Conservation (phyloP, 2,113 vertebrate species). For the Anguilla rostrata region DNA sequence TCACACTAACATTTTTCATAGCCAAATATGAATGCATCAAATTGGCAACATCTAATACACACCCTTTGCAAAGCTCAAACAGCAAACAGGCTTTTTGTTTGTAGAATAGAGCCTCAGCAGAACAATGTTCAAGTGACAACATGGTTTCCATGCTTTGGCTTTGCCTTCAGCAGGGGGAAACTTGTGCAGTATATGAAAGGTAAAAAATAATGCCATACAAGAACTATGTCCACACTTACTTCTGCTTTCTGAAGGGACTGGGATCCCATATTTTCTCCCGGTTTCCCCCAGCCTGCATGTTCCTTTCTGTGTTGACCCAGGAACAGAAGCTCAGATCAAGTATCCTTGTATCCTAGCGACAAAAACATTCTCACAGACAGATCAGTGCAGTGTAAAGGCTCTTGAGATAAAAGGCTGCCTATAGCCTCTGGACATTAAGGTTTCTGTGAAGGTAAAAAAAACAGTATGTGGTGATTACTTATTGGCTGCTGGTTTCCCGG, state of each 20-base stretch:
- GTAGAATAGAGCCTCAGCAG: neutral
- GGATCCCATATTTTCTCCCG: slow-evolving; percentile 41
- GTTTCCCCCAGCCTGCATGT: slow-evolving; percentile 40
- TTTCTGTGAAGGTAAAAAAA: neutral
- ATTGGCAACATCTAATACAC: neutral
- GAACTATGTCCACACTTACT: slow-evolving; percentile 12
- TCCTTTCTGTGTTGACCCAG: slow-evolving; percentile 9
- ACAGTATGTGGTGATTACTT: neutral
- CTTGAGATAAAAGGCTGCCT: neutral
- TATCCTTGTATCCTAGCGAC: slow-evolving; percentile 58
- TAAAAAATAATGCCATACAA: neutral
- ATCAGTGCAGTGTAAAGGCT: neutral
- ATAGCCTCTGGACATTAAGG: neutral
- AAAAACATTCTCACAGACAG: slow-evolving; percentile 29
- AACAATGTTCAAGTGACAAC: neutral
- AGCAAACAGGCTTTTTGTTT: neutral
- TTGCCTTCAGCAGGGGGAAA: neutral
- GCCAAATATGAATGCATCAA: neutral
- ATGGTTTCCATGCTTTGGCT: neutral
- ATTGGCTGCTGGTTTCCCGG: neutral
- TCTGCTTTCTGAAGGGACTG: slow-evolving; percentile 42
- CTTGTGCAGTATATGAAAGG: neutral
- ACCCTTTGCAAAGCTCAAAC: neutral
- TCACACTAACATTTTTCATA: too few species aligned
- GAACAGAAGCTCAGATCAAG: slow-evolving; percentile 42